Percentiles rank a stretch among this genome's conserved stretches.
Evolutionary conservation across 2,888 invertebrate species (phyloP).

Genomic region (Caenorhabditis parvicauda): DNA sequence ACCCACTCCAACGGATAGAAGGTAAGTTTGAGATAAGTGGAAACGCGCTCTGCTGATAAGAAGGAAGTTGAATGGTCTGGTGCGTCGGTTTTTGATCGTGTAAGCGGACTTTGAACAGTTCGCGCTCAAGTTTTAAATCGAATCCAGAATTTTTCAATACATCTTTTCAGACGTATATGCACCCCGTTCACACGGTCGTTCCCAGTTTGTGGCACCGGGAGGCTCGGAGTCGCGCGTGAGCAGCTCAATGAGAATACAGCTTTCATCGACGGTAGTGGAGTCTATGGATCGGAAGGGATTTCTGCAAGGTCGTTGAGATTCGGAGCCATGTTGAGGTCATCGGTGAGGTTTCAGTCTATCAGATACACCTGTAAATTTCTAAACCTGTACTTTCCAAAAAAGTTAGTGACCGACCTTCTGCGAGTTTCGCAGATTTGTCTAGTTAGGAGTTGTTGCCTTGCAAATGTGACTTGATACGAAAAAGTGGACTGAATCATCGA

Average conservation of each 20-base stretch:
- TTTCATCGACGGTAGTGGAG: slow-evolving; percentile 76
- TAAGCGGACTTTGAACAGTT: no score
- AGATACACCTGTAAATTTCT: no score
- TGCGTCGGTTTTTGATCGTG: background rate
- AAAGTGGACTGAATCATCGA: no score
- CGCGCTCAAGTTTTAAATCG: background rate
- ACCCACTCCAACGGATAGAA: slow-evolving; percentile 28
- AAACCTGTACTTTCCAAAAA: no score
- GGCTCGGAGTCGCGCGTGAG: slow-evolving; percentile 81
- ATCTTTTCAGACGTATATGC: slow-evolving; percentile 32
- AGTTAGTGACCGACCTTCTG: no score
- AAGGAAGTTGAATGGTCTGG: background rate
- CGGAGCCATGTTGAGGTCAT: slow-evolving; percentile 48
- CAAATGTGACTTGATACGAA: no score
- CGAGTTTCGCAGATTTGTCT: no score
- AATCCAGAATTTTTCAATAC: background rate
- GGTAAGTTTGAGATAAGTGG: slow-evolving; percentile 13
- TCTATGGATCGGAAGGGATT: slow-evolving; percentile 53
- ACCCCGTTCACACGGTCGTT: slow-evolving; percentile 73
- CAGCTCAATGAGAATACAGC: slow-evolving; percentile 77
- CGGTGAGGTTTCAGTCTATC: slow-evolving; percentile 12
- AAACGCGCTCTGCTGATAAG: slow-evolving; percentile 12
- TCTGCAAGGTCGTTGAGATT: slow-evolving; percentile 38
- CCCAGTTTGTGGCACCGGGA: slow-evolving; percentile 92
- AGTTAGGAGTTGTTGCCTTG: no score